A percentile compares a stretch with the other conserved stretches of the same genome.
phyloP scores from a whole-genome alignment of 37 sponge, comb jelly and placozoan genomes.

The Hormiphora californensis region DNA sequence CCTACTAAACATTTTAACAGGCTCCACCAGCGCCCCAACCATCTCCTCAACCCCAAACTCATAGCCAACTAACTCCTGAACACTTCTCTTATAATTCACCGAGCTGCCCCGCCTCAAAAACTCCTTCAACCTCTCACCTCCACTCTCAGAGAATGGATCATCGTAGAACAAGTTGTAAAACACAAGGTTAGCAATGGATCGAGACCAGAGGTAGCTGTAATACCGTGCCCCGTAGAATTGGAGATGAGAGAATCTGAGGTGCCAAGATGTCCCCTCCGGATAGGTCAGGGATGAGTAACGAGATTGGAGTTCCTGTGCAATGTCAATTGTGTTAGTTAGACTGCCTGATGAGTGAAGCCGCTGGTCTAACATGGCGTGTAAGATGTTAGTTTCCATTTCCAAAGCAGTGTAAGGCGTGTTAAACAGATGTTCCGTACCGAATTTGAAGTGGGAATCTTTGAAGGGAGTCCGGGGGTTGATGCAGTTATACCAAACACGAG shows the following conservation, averaged over 20 bases:
- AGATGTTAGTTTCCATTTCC: slow-evolving; percentile 64
- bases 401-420: slow-evolving; percentile 60
- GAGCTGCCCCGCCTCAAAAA: background rate
- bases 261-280: slow-evolving; percentile 59
- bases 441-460: background rate
- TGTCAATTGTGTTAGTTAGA: background rate
- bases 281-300: slow-evolving; percentile 55
- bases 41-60: background rate
- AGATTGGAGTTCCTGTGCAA: slow-evolving; percentile 55
- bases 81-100: background rate
- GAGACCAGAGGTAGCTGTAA: slow-evolving; percentile 87
- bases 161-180: slow-evolving; percentile 70
- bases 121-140: slow-evolving; percentile 59
- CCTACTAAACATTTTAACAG: background rate
- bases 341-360: slow-evolving; percentile 56
- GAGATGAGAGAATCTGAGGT: slow-evolving; percentile 77
- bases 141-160: slow-evolving; percentile 69
- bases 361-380: slow-evolving; percentile 70
- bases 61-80: slow-evolving; percentile 2
- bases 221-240: slow-evolving; percentile 77
- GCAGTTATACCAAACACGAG: slow-evolving; percentile 61
- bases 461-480: slow-evolving; percentile 59
- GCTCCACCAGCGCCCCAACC: background rate
- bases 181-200: slow-evolving; percentile 74
- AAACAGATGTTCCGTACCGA: slow-evolving; percentile 16